These are phyloP conservation scores for Thymelicus lineola DNA, from an alignment of 2,888 invertebrate genomes.

Conservation along the genomic window DNA sequence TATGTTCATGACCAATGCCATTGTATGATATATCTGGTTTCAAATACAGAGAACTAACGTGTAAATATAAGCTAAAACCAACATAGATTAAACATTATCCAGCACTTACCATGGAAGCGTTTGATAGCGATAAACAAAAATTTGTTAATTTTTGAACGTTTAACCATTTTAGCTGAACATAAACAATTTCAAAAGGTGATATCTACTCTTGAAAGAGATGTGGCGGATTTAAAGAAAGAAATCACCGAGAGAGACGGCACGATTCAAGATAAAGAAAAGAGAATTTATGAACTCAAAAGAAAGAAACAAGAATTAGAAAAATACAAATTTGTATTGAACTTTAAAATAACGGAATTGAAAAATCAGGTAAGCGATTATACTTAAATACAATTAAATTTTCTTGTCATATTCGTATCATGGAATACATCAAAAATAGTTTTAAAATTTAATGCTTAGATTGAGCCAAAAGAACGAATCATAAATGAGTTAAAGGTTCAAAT, in stretches of 20 bases:
- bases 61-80: too few species aligned
- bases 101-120: too few species aligned
- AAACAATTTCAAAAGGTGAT: slow-evolving; percentile 89
- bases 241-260: slow-evolving; percentile 93
- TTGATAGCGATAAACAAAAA: too few species aligned
- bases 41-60: too few species aligned
- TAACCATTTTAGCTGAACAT: slow-evolving; percentile 84
- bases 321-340: slow-evolving; percentile 95
- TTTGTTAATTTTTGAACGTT: too few species aligned
- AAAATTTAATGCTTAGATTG: slow-evolving; percentile 85
- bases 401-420: background rate
- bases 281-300: slow-evolving; percentile 92
- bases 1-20: too few species aligned
- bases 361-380: slow-evolving; percentile 82
- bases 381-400: background rate
- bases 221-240: slow-evolving; percentile 92
- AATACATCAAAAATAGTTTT: slow-evolving; percentile 18
- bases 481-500: slow-evolving; percentile 92
- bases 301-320: slow-evolving; percentile 96
- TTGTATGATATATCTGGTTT: too few species aligned
- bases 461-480: slow-evolving; percentile 93
- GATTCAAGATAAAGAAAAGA: slow-evolving; percentile 94
- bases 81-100: too few species aligned
- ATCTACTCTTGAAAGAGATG: slow-evolving; percentile 90
- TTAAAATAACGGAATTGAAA: slow-evolving; percentile 95